These are phyloP conservation scores for Acrobasis suavella DNA, from an alignment of 2,888 invertebrate species.

Conservation along the genomic window DNA sequence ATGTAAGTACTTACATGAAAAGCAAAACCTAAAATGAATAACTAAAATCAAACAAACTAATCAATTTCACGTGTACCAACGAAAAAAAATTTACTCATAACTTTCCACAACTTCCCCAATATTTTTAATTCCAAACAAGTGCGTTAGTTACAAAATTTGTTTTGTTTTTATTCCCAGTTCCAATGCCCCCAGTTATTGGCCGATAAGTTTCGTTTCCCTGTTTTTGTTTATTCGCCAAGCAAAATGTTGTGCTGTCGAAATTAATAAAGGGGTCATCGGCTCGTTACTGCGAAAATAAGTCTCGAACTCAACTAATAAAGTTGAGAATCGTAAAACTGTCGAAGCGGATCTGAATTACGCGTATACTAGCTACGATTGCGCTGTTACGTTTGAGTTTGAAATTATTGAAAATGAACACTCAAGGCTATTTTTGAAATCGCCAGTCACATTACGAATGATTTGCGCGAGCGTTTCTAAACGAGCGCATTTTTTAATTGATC, in stretches of 20 bases:
- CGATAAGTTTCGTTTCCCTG: constrained; percentile 31
- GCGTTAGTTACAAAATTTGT: constrained; percentile 31
- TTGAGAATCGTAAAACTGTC: constrained; percentile 17
- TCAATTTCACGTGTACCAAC: not conserved
- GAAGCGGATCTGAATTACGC: constrained; percentile 9
- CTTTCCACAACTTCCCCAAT: not conserved
- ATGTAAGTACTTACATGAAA: too few species aligned
- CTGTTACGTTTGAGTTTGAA: constrained; percentile 16
- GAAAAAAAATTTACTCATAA: not conserved
- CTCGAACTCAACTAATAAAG: constrained; percentile 15
- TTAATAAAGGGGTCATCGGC: constrained; percentile 20
- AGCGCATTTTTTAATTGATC: too few species aligned
- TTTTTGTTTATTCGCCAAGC: constrained; percentile 34
- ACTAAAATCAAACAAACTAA: too few species aligned
- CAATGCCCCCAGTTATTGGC: constrained; percentile 42
- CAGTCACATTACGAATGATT: too few species aligned
- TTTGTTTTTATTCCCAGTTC: constrained; percentile 42
- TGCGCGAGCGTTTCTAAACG: too few species aligned
- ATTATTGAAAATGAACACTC: constrained; percentile 18
- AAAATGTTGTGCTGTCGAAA: constrained; percentile 23
- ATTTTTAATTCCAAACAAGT: constrained; percentile 15
- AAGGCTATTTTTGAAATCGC: not conserved
- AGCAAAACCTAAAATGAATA: too few species aligned
- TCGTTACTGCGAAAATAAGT: constrained; percentile 15
- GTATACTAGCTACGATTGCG: constrained; percentile 13